These are phyloP conservation scores for Rhopalosiphum nymphaeae DNA, from an alignment of 2,888 invertebrate genomes.

Conservation along the genomic window DNA sequence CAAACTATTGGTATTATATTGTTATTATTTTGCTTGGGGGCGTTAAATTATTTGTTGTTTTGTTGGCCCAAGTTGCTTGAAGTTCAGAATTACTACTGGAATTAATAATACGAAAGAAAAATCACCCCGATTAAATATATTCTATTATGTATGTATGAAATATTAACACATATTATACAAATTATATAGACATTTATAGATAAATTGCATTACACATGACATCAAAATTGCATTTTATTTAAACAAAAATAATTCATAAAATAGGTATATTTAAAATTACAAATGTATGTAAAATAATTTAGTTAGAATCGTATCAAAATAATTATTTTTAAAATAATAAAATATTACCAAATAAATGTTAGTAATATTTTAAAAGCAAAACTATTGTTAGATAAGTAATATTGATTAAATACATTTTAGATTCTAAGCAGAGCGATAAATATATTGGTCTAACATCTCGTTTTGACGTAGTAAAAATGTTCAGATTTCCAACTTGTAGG, in stretches of 20 bases:
- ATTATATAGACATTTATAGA: not conserved
- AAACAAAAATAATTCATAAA: not conserved
- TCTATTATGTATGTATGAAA: not conserved
- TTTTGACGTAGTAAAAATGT: too few species aligned
- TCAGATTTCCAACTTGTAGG: too few species aligned
- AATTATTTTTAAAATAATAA: not conserved
- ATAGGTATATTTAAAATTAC: not conserved
- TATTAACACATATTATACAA: not conserved
- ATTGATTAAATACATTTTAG: not conserved
- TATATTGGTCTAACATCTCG: too few species aligned
- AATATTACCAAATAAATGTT: not conserved
- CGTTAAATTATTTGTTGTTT: not conserved
- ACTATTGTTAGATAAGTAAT: not conserved
- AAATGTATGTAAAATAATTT: not conserved
- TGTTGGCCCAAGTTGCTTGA: not conserved
- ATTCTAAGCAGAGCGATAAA: too few species aligned
- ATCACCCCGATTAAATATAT: not conserved
- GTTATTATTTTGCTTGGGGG: conserved; percentile 16
- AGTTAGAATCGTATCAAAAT: not conserved
- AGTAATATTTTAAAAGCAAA: not conserved
- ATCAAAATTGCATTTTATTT: not conserved
- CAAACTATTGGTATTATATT: not conserved
- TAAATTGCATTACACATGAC: not conserved
- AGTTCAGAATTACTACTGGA: not conserved
- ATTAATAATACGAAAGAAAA: not conserved